These are phyloP conservation scores for Lasioglossum albipes DNA, from an alignment of 1,140 invertebrate species.

Conservation along the genomic window DNA sequence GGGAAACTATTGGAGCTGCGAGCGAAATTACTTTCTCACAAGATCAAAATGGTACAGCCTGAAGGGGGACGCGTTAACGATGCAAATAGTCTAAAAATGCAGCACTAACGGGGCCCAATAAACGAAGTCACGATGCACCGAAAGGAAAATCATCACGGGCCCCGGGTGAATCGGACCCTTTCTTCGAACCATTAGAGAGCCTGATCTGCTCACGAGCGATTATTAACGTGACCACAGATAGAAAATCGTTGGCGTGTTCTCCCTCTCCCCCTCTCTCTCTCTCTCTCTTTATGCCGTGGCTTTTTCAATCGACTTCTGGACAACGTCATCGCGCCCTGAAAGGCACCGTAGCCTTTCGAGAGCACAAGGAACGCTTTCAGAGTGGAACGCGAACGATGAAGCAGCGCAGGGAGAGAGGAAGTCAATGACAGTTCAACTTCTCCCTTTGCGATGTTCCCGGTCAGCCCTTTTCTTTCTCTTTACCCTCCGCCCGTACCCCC, in stretches of 20 bases:
- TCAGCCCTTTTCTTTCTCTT: neutral
- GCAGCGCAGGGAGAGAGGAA: neutral
- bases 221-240: neutral
- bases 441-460: conserved; percentile 17
- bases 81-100: too few relatives aligned
- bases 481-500: neutral
- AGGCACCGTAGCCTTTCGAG: conserved; percentile 21
- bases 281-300: too few relatives aligned
- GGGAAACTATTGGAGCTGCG: too few relatives aligned
- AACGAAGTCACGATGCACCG: neutral
- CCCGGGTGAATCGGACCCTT: neutral
- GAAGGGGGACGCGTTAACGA: too few relatives aligned
- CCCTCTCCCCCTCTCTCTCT: too few relatives aligned
- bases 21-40: too few relatives aligned
- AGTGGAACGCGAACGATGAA: conserved; percentile 16
- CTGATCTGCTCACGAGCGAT: neutral
- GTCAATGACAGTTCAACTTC: conserved; percentile 39
- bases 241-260: neutral
- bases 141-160: neutral
- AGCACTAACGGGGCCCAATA: too few relatives aligned
- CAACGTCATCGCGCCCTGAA: conserved; percentile 22
- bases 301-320: conserved; percentile 29
- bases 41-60: too few relatives aligned
- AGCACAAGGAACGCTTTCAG: conserved; percentile 58
- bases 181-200: neutral